Conservation (phyloP, 2,888 invertebrate species). For the Dromius quadrimaculatus region DNA sequence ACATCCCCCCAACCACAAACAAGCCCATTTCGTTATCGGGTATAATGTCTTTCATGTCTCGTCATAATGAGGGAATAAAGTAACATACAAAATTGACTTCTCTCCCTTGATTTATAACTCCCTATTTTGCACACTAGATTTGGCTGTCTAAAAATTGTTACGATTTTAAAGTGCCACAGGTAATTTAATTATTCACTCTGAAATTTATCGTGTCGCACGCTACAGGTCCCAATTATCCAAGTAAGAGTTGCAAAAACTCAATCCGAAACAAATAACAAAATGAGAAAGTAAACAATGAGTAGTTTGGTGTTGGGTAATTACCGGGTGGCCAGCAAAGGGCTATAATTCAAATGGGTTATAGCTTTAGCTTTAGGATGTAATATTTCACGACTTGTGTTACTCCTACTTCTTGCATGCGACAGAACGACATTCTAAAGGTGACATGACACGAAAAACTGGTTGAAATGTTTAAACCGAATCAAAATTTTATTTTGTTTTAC, state of each 20-base stretch:
- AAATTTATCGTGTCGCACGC: slow-evolving; percentile 44
- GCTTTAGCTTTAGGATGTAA: slow-evolving; percentile 18
- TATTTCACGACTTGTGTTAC: slow-evolving; percentile 31
- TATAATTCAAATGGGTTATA: neutral
- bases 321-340: slow-evolving; percentile 1
- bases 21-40: neutral
- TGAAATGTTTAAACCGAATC: slow-evolving; percentile 12
- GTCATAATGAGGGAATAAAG: neutral
- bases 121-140: too few species aligned
- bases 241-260: slow-evolving; percentile 19
- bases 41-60: neutral
- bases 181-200: slow-evolving; percentile 41
- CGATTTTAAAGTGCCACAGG: neutral
- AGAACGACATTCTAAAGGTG: slow-evolving; percentile 10
- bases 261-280: slow-evolving; percentile 11
- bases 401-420: slow-evolving; percentile 34
- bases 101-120: too few species aligned
- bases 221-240: slow-evolving; percentile 17
- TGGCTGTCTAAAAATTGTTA: too few species aligned
- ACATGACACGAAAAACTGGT: slow-evolving; percentile 2
- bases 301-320: slow-evolving; percentile 27
- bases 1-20: neutral
- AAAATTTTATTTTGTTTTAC: too few species aligned
- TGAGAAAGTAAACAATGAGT: slow-evolving; percentile 30
- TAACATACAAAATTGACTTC: neutral